phyloP scores from a whole-genome alignment of 1,140 invertebrate species.

The Marisa cornuarietis region DNA sequence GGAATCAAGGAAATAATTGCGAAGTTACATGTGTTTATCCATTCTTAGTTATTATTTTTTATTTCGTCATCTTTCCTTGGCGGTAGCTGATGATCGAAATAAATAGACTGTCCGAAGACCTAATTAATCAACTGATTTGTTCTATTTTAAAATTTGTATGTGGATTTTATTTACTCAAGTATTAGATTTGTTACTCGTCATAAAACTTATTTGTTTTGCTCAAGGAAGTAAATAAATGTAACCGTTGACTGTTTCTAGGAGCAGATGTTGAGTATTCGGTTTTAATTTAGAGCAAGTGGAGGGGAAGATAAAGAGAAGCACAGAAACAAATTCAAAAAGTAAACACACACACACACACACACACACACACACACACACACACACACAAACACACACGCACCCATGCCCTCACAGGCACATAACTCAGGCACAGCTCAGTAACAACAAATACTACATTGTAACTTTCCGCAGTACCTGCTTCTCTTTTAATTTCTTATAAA shows the following conservation, averaged over 20 bases:
- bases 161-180: not conserved
- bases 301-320: conserved; percentile 79
- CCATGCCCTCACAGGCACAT: not conserved
- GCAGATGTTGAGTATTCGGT: not conserved
- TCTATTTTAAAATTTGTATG: not conserved
- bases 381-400: not conserved
- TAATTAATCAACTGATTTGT: no score
- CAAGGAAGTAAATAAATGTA: not conserved
- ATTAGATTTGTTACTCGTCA: not conserved
- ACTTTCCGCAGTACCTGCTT: conserved; percentile 3
- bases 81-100: no score
- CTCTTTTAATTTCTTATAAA: not conserved
- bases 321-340: not conserved
- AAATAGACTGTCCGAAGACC: no score
- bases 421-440: not conserved
- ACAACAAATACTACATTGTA: no score
- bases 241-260: no score
- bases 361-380: conserved; percentile 5
- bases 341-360: not conserved
- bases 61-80: no score
- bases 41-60: no score
- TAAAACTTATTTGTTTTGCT: not conserved
- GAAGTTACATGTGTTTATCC: no score
- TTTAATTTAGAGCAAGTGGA: conserved; percentile 44
- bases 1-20: no score